phyloP scores from a whole-genome alignment of 2,888 invertebrate species.

The Teleogryllus oceanicus region DNA sequence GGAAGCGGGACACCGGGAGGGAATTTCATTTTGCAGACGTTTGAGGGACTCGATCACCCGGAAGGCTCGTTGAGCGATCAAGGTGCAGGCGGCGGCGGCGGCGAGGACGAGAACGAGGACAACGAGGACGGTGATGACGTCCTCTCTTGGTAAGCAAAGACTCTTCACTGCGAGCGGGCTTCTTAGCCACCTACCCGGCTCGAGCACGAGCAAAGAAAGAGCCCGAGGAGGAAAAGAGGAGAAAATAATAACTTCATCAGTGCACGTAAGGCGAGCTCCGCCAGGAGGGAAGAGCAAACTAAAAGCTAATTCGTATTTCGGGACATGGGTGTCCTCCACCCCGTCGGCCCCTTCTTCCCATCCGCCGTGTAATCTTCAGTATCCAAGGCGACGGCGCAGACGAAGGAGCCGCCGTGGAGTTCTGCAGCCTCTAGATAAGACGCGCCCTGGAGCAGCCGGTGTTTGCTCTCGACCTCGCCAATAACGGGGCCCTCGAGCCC shows the following conservation, averaged over 20 bases:
- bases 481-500: neutral
- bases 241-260: conserved; percentile 18
- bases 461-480: conserved; percentile 18
- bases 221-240: neutral
- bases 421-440: neutral
- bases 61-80: neutral
- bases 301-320: conserved; percentile 2
- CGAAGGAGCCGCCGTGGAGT: neutral
- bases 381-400: neutral
- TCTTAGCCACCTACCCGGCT: too few relatives aligned
- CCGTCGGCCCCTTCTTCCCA: neutral
- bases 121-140: neutral
- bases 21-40: neutral
- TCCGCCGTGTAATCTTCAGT: neutral
- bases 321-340: neutral
- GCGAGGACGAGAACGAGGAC: too few relatives aligned
- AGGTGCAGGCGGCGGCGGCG: neutral
- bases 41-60: neutral
- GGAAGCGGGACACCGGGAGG: neutral
- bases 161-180: neutral
- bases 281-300: neutral
- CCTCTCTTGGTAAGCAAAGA: neutral
- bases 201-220: neutral
- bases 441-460: neutral
- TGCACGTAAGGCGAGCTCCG: neutral